Percentiles rank a stretch among this genome's conserved stretches.
Conservation (phyloP, 2,888 invertebrate species). For the Sarcophaga subvicina region DNA sequence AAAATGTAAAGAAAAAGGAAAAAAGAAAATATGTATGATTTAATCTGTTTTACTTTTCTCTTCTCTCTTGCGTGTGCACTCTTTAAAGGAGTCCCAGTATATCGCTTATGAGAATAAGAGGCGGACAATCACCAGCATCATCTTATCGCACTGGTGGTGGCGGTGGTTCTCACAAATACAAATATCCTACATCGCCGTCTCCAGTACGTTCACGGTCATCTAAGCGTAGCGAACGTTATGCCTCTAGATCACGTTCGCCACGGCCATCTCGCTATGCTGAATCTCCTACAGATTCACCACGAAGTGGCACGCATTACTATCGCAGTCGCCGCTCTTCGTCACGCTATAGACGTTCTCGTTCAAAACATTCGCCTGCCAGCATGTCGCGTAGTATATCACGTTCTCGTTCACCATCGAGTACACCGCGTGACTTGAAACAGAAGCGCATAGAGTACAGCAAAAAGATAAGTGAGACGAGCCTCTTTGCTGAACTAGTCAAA, state of each 20-base stretch:
- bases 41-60: background rate
- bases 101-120: constrained; percentile 75
- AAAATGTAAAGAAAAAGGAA: background rate
- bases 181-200: constrained; percentile 77
- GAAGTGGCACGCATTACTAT: constrained; percentile 67
- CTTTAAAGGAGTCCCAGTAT: constrained; percentile 78
- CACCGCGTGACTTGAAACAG: constrained; percentile 77
- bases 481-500: constrained; percentile 94
- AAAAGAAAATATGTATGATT: no score
- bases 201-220: constrained; percentile 82
- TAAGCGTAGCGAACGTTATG: constrained; percentile 77
- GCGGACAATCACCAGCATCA: constrained; percentile 76
- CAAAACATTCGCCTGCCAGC: constrained; percentile 70
- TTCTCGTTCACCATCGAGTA: constrained; percentile 81
- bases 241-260: constrained; percentile 79
- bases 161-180: constrained; percentile 75
- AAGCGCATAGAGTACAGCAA: constrained; percentile 87
- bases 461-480: constrained; percentile 93
- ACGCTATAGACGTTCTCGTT: constrained; percentile 72
- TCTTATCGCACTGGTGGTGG: constrained; percentile 73
- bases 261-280: constrained; percentile 76
- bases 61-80: no score
- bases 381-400: constrained; percentile 75
- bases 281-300: constrained; percentile 73
- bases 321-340: constrained; percentile 73